phyloP scores from a whole-genome alignment of 2,888 invertebrate genomes.

The Drosophila cracens region DNA sequence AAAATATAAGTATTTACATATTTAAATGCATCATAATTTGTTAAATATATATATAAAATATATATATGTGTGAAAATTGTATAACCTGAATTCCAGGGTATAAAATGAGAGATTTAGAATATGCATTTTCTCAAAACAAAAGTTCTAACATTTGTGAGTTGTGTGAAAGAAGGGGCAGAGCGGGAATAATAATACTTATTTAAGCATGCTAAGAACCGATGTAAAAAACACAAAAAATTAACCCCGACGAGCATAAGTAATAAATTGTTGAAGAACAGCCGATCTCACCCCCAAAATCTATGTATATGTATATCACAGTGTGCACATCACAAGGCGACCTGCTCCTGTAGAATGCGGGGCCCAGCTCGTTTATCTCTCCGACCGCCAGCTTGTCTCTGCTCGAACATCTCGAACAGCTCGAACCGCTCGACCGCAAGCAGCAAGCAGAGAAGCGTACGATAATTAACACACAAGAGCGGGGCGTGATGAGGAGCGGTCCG shows the following conservation, averaged over 20 bases:
- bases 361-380: slow-evolving; percentile 69
- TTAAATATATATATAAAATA: background rate
- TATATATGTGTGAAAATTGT: background rate
- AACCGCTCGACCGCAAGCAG: slow-evolving; percentile 28
- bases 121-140: background rate
- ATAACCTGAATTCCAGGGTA: background rate
- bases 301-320: slow-evolving; percentile 17
- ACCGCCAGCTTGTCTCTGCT: slow-evolving; percentile 63
- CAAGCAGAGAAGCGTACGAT: slow-evolving; percentile 45
- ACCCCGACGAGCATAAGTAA: slow-evolving; percentile 47
- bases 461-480: slow-evolving; percentile 76
- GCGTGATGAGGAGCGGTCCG: slow-evolving; percentile 74
- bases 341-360: slow-evolving; percentile 71
- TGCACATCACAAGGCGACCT: slow-evolving; percentile 41
- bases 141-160: background rate
- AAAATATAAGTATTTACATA: background rate
- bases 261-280: slow-evolving; percentile 70
- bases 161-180: background rate
- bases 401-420: slow-evolving; percentile 29
- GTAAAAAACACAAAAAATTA: slow-evolving; percentile 22
- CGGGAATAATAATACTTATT: background rate
- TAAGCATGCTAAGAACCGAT: slow-evolving; percentile 14
- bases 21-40: background rate
- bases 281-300: slow-evolving; percentile 76
- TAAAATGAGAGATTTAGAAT: background rate